phyloP scores from a whole-genome alignment of 2,797 vertebrate species.

The Pantherophis vulpinus region DNA sequence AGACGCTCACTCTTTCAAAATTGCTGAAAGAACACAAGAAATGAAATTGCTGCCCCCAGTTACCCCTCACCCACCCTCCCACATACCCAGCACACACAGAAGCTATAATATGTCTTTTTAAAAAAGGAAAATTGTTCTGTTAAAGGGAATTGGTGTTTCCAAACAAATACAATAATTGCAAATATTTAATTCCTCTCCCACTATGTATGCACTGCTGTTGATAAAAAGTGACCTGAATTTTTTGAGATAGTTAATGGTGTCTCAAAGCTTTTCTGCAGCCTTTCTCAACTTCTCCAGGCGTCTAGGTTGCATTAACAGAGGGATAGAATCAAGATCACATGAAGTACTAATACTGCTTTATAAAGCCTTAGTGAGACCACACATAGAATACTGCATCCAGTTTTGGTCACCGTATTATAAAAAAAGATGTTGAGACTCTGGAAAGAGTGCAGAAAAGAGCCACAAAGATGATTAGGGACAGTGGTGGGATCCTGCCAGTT shows the following conservation, averaged over 20 bases:
- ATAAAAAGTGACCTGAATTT: constrained; percentile 1
- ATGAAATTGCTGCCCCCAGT: constrained; percentile 50
- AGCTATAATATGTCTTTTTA: background rate
- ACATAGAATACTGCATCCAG: background rate
- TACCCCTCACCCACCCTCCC: constrained; percentile 22
- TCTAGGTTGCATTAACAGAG: background rate
- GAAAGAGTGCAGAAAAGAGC: background rate
- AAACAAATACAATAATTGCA: background rate
- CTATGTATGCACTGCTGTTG: background rate
- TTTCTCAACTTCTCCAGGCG: background rate
- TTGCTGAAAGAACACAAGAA: constrained; percentile 55
- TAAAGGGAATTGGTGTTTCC: background rate
- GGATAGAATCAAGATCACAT: background rate
- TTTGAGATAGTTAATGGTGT: background rate
- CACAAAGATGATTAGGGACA: background rate
- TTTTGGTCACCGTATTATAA: background rate
- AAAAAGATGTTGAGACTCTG: background rate
- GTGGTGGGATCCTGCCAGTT: no score
- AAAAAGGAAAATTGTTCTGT: background rate
- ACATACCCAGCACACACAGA: constrained; percentile 34
- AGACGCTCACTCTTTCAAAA: constrained; percentile 58
- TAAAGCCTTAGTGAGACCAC: background rate
- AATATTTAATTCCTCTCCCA: background rate
- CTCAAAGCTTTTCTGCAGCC: background rate
- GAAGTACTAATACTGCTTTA: background rate